phyloP scores from a whole-genome alignment of 2,888 invertebrate genomes.

The Lithophane semibrunnea region DNA sequence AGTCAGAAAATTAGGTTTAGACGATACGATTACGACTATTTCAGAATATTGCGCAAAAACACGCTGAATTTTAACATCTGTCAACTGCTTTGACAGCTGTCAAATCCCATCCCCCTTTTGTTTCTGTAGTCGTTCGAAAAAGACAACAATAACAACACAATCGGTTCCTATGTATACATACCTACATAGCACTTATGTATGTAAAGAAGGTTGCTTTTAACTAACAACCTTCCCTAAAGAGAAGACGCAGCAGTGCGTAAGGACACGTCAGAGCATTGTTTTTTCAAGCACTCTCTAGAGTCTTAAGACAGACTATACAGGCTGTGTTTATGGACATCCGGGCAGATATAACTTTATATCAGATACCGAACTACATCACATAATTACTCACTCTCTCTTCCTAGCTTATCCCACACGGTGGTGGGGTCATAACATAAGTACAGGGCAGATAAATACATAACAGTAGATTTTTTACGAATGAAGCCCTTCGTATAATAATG shows the following conservation, averaged over 20 bases:
- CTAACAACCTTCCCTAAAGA: neutral
- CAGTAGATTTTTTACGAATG: too few species aligned
- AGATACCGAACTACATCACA: too few species aligned
- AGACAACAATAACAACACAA: neutral
- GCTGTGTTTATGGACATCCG: neutral
- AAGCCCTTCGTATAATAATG: too few species aligned
- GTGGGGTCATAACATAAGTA: too few species aligned
- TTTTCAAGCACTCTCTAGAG: conserved; percentile 11
- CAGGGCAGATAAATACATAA: too few species aligned
- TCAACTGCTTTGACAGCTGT: conserved; percentile 15
- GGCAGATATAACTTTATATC: neutral
- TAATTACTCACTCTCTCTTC: too few species aligned
- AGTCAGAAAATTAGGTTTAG: too few species aligned
- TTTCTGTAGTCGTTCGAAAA: neutral
- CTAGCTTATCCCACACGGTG: too few species aligned
- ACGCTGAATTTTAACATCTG: neutral
- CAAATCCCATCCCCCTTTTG: neutral
- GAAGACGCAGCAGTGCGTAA: conserved; percentile 31
- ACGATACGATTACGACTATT: neutral
- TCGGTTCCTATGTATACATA: neutral
- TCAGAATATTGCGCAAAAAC: neutral
- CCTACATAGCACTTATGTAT: neutral
- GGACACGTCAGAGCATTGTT: conserved; percentile 24
- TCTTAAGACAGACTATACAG: neutral
- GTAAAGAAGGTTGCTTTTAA: conserved; percentile 4